A percentile compares a stretch with the other conserved stretches of the same genome.
phyloP scores from a whole-genome alignment of 2,888 invertebrate species.

The Gymnoscelis rufifasciata region DNA sequence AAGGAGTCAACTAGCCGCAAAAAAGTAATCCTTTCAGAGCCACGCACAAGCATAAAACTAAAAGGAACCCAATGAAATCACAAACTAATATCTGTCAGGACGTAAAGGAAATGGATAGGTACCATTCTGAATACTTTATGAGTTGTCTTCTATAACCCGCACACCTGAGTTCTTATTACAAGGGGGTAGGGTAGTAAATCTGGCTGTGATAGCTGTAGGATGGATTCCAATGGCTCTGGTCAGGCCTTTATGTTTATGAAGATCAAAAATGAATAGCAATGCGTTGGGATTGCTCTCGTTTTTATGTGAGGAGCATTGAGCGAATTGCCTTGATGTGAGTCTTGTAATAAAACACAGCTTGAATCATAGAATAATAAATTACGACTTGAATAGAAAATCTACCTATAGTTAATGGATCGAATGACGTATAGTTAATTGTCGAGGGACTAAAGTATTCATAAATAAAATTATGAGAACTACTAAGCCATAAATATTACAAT shows the following conservation, averaged over 20 bases:
- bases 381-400: no score
- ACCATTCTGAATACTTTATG: conserved; percentile 25
- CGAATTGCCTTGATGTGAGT: no score
- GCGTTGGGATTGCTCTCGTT: neutral
- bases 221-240: conserved; percentile 5
- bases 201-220: conserved; percentile 7
- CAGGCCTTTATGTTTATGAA: conserved; percentile 2
- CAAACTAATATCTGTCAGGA: conserved; percentile 18
- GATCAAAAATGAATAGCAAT: conserved; percentile 1
- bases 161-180: conserved; percentile 7
- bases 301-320: neutral
- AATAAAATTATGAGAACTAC: no score
- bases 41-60: conserved; percentile 1
- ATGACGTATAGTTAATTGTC: no score
- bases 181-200: conserved; percentile 12
- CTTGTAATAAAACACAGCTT: no score
- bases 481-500: no score
- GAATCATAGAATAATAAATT: no score
- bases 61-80: conserved; percentile 11
- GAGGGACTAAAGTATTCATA: no score
- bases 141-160: conserved; percentile 6
- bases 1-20: no score
- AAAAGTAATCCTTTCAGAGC: conserved; percentile 14
- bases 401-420: no score
- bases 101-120: conserved; percentile 24